phyloP scores from a whole-genome alignment of 2,113 vertebrate genomes.

The Salminus brasiliensis region DNA sequence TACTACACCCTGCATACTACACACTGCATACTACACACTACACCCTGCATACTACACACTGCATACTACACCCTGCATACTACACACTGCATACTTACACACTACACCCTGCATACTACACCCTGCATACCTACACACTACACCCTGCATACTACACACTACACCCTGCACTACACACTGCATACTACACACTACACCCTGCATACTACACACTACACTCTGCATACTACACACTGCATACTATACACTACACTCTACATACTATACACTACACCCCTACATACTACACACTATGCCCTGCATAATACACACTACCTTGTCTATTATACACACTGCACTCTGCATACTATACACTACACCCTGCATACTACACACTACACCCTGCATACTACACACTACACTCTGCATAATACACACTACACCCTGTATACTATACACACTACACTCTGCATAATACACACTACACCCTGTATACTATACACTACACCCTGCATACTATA shows the following conservation, averaged over 20 bases:
- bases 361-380: not conserved
- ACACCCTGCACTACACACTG: not conserved
- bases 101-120: not conserved
- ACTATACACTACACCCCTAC: not conserved
- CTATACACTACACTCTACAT: not conserved
- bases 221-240: not conserved
- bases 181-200: not conserved
- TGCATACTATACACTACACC: not conserved
- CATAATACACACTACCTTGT: too few relatives aligned
- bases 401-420: too few relatives aligned
- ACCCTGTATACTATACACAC: not conserved
- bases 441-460: not conserved
- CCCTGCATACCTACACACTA: not conserved
- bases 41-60: not conserved
- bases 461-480: too few relatives aligned
- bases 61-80: not conserved
- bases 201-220: not conserved
- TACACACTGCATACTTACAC: not conserved
- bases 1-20: too few relatives aligned
- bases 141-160: not conserved
- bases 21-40: not conserved
- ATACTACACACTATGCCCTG: not conserved
- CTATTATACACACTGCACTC: too few relatives aligned
- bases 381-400: not conserved
- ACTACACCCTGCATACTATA: too few relatives aligned